Evolutionary conservation across 2,797 vertebrate species (phyloP).

Genomic region (Geotrypetes seraphini): DNA sequence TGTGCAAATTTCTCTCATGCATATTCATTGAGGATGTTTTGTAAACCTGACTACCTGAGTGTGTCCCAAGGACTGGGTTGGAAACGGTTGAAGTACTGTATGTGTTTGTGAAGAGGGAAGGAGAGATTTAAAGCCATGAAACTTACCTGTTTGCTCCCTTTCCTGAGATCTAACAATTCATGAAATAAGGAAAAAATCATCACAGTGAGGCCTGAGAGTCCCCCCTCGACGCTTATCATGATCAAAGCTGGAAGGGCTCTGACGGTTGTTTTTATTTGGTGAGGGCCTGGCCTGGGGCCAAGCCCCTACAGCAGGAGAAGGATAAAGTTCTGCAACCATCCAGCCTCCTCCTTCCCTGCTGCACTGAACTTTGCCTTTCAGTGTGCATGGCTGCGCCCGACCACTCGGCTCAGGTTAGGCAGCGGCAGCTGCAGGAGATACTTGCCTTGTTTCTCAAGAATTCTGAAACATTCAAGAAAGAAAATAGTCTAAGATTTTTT

Average conservation of each 20-base stretch:
- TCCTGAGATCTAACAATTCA: slow-evolving; percentile 2
- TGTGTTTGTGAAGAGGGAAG: background rate
- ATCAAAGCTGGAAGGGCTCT: slow-evolving; percentile 9
- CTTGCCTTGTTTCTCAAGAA: too few species aligned
- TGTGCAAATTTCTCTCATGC: too few species aligned
- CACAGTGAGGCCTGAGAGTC: too few species aligned
- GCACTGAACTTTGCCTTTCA: slow-evolving; percentile 31
- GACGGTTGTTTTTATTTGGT: slow-evolving; percentile 21
- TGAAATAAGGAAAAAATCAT: too few species aligned
- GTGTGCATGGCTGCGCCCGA: background rate
- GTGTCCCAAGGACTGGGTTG: too few species aligned
- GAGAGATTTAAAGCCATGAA: too few species aligned
- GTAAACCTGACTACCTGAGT: too few species aligned
- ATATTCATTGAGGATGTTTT: too few species aligned
- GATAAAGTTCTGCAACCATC: slow-evolving; percentile 30
- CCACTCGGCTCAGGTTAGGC: background rate
- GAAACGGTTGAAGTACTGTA: too few species aligned
- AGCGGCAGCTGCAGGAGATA: background rate
- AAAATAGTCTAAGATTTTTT: too few species aligned
- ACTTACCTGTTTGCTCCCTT: background rate
- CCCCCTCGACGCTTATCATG: too few species aligned
- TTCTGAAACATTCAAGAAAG: too few species aligned
- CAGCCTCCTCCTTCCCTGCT: background rate
- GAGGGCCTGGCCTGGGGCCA: slow-evolving; percentile 28
- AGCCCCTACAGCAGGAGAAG: slow-evolving; percentile 24